Conservation (phyloP, 2,113 vertebrate species). For the Ophthalmolycus amberensis region DNA sequence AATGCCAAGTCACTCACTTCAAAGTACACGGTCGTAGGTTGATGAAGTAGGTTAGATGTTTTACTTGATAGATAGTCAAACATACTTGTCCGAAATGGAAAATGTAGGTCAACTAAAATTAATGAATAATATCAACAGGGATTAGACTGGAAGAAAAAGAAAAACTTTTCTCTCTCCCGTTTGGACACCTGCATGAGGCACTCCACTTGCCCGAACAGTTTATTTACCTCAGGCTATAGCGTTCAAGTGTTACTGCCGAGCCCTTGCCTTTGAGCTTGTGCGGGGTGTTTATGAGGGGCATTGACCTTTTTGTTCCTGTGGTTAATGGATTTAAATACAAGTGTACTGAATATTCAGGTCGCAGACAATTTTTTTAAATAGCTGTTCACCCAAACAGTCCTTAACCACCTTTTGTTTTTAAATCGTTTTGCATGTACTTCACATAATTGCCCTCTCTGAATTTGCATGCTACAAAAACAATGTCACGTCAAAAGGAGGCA, state of each 20-base stretch:
- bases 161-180: background rate
- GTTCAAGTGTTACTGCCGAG: too few species aligned
- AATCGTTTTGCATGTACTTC: background rate
- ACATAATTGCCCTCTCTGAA: background rate
- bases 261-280: background rate
- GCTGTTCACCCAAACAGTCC: background rate
- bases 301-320: background rate
- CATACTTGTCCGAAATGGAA: too few species aligned
- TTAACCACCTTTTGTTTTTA: constrained; percentile 9
- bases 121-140: too few species aligned
- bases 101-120: too few species aligned
- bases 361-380: background rate
- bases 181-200: background rate
- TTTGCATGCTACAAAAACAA: constrained; percentile 8
- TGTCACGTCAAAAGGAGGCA: background rate
- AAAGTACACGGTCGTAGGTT: background rate
- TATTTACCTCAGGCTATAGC: too few species aligned
- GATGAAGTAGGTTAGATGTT: too few species aligned
- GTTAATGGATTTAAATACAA: constrained; percentile 19
- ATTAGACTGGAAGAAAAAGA: too few species aligned
- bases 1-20: background rate
- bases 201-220: too few species aligned
- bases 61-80: too few species aligned
- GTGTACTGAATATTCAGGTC: background rate
- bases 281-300: background rate